phyloP scores from a whole-genome alignment of 2,888 invertebrate species.

The Chironomus riparius region DNA sequence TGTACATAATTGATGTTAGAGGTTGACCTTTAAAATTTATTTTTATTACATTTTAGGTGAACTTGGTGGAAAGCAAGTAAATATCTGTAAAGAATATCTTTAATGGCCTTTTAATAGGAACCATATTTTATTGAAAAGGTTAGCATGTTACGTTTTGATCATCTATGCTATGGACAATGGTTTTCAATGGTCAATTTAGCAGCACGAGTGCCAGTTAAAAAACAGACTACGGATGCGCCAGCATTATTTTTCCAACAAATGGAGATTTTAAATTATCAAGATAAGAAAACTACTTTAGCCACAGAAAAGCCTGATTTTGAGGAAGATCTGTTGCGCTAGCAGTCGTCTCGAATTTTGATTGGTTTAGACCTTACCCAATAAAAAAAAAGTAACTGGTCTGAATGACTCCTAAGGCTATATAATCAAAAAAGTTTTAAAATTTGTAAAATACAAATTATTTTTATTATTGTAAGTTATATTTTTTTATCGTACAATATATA shows the following conservation, averaged over 20 bases:
- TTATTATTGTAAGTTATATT: neutral
- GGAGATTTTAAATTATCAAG: neutral
- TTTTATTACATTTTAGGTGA: slow-evolving; percentile 34
- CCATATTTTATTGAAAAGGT: slow-evolving; percentile 32
- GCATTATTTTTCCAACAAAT: neutral
- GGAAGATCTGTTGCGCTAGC: neutral
- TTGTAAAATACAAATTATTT: neutral
- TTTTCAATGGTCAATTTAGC: slow-evolving; percentile 51
- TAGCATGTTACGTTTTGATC: slow-evolving; percentile 49
- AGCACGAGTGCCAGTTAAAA: slow-evolving; percentile 8
- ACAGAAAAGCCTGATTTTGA: slow-evolving; percentile 26
- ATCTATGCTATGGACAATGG: slow-evolving; percentile 63
- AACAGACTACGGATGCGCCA: neutral
- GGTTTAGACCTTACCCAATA: too few species aligned
- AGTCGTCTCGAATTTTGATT: too few species aligned
- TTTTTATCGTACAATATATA: too few species aligned
- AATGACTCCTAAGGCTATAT: too few species aligned
- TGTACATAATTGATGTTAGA: too few species aligned
- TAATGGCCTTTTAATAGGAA: neutral
- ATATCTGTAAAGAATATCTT: neutral
- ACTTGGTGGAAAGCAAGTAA: slow-evolving; percentile 39
- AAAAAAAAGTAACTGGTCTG: too few species aligned
- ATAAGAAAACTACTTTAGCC: neutral
- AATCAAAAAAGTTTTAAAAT: too few species aligned
- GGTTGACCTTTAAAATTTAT: too few species aligned